Conservation (phyloP, 2,797 vertebrate species). For the Numenius phaeopus region DNA sequence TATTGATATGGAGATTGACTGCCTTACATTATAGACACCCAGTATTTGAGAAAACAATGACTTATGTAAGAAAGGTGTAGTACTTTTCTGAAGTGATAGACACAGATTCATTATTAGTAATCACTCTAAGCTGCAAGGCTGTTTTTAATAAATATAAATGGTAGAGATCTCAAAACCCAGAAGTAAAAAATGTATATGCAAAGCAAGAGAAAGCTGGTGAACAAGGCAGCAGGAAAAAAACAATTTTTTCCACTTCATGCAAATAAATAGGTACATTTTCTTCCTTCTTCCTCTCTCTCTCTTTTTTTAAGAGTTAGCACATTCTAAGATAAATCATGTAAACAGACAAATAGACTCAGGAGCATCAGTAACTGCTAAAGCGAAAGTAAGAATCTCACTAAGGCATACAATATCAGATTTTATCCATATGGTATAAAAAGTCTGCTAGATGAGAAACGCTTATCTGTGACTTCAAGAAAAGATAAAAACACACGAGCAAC, state of each 20-base stretch:
- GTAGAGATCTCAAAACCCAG: neutral
- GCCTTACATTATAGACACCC: neutral
- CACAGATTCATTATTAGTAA: neutral
- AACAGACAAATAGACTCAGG: neutral
- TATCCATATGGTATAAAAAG: neutral
- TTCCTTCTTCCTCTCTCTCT: neutral
- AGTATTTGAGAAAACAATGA: neutral
- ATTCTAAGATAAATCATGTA: neutral
- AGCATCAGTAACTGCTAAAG: neutral
- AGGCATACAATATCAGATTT: neutral
- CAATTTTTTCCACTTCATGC: neutral
- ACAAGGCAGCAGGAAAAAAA: neutral
- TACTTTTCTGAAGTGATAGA: neutral
- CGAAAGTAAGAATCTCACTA: neutral
- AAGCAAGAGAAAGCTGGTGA: neutral
- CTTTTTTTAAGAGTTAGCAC: neutral
- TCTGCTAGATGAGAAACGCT: neutral
- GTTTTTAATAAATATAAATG: neutral
- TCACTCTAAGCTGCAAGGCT: neutral
- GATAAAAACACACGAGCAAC: neutral
- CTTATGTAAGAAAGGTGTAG: neutral
- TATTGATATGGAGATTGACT: neutral
- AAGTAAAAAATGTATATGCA: neutral
- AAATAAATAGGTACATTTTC: neutral
- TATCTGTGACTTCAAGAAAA: slow-evolving; percentile 42